Evolutionary conservation across 2,797 vertebrate genomes (phyloP).

Genomic region (Carduelis carduelis): DNA sequence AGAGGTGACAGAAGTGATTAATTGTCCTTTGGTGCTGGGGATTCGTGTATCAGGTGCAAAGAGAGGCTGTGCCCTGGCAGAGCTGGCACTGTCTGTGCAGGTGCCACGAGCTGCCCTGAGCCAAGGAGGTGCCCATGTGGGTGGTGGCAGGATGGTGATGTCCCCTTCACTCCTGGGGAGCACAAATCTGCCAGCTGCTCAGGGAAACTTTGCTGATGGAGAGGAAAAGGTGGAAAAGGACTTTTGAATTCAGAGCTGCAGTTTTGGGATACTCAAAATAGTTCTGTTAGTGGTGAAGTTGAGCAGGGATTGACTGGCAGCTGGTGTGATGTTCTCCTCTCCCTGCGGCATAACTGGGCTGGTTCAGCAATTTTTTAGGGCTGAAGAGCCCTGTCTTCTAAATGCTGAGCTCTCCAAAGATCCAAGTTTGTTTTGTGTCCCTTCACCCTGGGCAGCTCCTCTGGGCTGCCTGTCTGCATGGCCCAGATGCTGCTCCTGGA

Average conservation of each 20-base stretch:
- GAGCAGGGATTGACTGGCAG: neutral
- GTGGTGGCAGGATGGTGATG: neutral
- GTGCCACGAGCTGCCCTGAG: neutral
- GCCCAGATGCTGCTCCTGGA: neutral
- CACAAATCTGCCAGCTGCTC: neutral
- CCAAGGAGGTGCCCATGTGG: neutral
- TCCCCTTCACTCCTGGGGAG: fast-evolving
- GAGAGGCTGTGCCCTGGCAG: neutral
- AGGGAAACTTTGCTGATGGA: neutral
- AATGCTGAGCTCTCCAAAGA: neutral
- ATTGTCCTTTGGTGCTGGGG: neutral
- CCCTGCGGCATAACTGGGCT: neutral
- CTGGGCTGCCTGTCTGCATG: neutral
- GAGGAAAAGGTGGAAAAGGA: neutral
- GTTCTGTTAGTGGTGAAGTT: neutral
- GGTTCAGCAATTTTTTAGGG: neutral
- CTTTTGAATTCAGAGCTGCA: neutral
- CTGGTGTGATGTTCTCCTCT: neutral
- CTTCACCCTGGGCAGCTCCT: neutral
- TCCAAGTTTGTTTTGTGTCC: neutral
- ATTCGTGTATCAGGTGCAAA: neutral
- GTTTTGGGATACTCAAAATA: neutral
- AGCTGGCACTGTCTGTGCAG: neutral
- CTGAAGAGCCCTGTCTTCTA: neutral
- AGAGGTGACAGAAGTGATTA: neutral